Conservation (phyloP, 2,113 vertebrate species). For the Mobula birostris region DNA sequence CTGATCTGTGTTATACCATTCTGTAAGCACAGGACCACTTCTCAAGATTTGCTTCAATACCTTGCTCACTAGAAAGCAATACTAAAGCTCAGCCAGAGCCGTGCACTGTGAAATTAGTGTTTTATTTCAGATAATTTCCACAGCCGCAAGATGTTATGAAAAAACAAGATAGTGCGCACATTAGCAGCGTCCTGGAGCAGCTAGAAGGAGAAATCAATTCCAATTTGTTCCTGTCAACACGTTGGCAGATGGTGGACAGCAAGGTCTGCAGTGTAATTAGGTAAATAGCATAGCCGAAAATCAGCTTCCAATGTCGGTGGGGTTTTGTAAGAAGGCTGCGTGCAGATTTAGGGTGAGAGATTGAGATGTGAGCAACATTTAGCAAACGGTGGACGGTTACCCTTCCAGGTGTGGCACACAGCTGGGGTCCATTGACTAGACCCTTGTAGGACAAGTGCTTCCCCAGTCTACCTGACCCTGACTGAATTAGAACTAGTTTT, state of each 20-base stretch:
- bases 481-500: too few species aligned
- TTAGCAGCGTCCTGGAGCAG: conserved; percentile 21
- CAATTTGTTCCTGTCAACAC: conserved; percentile 35
- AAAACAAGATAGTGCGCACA: neutral
- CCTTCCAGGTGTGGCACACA: neutral
- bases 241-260: conserved; percentile 36
- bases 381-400: too few species aligned
- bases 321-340: neutral
- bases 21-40: neutral
- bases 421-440: neutral
- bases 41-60: neutral
- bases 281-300: conserved; percentile 18
- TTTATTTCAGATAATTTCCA: neutral
- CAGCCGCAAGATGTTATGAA: conserved; percentile 17
- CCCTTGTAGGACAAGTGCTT: too few species aligned
- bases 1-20: neutral
- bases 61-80: neutral
- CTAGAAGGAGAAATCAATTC: conserved; percentile 30
- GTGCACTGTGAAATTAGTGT: neutral
- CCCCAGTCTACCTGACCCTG: too few species aligned
- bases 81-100: neutral
- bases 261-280: conserved; percentile 29
- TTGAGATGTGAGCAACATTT: neutral
- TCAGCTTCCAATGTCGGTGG: conserved; percentile 2
- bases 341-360: neutral